These are phyloP conservation scores for Yponomeuta cagnagella DNA, from an alignment of 2,888 invertebrate genomes.

Conservation along the genomic window DNA sequence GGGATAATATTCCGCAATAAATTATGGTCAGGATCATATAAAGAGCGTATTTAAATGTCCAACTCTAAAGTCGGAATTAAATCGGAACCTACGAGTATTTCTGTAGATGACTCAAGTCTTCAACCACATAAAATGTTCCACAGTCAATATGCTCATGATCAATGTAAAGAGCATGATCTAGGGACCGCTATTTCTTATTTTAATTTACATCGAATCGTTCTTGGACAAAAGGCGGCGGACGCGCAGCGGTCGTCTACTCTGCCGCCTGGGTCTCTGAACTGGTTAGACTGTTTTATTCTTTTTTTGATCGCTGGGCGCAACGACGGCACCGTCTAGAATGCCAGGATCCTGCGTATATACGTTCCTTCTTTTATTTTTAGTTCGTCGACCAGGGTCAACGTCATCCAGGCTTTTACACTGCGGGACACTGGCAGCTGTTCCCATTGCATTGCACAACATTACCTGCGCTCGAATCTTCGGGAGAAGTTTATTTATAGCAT, in stretches of 20 bases:
- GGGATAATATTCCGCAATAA: too few species aligned
- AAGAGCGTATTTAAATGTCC: too few species aligned
- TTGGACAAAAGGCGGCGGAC: conserved; percentile 37
- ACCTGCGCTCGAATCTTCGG: conserved; percentile 45
- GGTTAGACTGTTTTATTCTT: conserved; percentile 52
- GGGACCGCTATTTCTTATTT: conserved; percentile 16
- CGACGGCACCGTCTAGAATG: conserved; percentile 52
- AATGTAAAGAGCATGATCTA: not conserved
- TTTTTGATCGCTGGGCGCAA: conserved; percentile 44
- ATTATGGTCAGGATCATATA: too few species aligned
- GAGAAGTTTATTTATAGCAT: conserved; percentile 20
- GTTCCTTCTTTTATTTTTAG: conserved; percentile 68
- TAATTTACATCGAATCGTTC: conserved; percentile 33
- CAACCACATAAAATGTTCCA: too few species aligned
- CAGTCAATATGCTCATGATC: too few species aligned
- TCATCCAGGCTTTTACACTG: conserved; percentile 63
- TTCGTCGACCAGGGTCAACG: conserved; percentile 65
- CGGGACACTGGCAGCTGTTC: conserved; percentile 44
- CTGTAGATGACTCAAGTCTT: too few species aligned
- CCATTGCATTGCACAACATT: conserved; percentile 54
- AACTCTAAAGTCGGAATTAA: too few species aligned
- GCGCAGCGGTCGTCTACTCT: conserved; percentile 36
- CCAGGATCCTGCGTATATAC: conserved; percentile 51
- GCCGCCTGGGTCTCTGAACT: conserved; percentile 54
- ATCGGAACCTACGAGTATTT: too few species aligned